These are phyloP conservation scores for Sthenelais limicola DNA, from an alignment of 2,888 invertebrate genomes.

Conservation along the genomic window DNA sequence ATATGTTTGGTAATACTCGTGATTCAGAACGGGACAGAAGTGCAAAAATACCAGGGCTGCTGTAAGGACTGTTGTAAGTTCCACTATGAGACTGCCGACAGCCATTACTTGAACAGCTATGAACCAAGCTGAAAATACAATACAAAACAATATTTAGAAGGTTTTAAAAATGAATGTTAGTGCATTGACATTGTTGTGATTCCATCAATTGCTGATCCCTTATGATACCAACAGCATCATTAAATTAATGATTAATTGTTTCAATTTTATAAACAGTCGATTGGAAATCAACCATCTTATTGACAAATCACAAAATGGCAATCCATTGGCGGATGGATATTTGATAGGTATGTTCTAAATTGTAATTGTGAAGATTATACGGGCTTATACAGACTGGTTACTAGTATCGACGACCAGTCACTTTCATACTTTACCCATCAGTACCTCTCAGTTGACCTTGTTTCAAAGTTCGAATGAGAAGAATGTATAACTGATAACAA, in stretches of 20 bases:
- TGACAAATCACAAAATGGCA: background rate
- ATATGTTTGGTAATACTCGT: slow-evolving; percentile 56
- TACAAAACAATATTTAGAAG: background rate
- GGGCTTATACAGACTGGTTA: background rate
- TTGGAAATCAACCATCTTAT: background rate
- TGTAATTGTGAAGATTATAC: background rate
- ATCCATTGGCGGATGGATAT: background rate
- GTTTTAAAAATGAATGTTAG: background rate
- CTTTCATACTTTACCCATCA: slow-evolving; percentile 6
- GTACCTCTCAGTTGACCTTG: slow-evolving; percentile 18
- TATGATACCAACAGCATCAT: background rate
- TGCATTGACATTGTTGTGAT: background rate
- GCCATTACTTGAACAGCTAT: slow-evolving; percentile 93
- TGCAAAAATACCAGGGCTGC: slow-evolving; percentile 53
- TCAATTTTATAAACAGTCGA: too few relatives aligned
- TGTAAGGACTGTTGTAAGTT: slow-evolving; percentile 46
- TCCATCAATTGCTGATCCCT: background rate
- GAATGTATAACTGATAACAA: too few relatives aligned
- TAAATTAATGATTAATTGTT: too few relatives aligned
- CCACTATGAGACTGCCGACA: slow-evolving; percentile 85
- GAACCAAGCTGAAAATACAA: slow-evolving; percentile 84
- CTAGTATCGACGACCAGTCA: background rate
- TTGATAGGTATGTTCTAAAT: background rate
- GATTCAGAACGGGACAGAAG: slow-evolving; percentile 54
- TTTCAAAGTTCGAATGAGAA: too few relatives aligned